Base-by-base conservation (phyloP, 1,140 invertebrate species). In the Ceratina japonica region DNA sequence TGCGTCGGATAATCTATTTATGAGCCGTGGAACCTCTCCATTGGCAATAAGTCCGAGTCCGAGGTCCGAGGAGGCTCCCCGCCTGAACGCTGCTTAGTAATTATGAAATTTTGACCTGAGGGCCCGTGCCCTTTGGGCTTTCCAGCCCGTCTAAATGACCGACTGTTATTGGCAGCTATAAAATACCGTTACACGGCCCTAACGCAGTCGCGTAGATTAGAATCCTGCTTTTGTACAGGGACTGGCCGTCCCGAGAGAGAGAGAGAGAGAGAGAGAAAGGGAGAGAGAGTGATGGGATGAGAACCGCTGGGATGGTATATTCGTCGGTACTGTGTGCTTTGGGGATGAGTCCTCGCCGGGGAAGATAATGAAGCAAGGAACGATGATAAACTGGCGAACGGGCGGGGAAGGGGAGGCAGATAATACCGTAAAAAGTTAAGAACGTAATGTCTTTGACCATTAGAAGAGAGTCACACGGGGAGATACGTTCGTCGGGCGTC, bases 361-460 rank as follows among this genome's bases (percentile, higher is more conserved):
- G 13, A 72, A 84, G 81, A 84, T 83, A 84, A 80, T 76, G 54
- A 75, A 79, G 2, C 44, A 49, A 74, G 69, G 69, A 79, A 75
- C 70, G 82, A 84, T 61, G 81, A 84, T 84, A 83, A 84, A 84
- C 56, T 8, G 68, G 7, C 81, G 51, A 18, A 12, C 15, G 22
- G 22, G 24, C 2, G 18, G 52, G 24, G 18, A 15, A 56, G 13
- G 24, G 69, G 69, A 70, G 22, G 10, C 1, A 71, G 82, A 84
- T 84, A 83, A 80, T 83, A 61, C 71, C 52, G 49, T 80, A 63
- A 84, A 84, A 84, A 83, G 62, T 83, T 75, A 83, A 54, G 54
- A 83, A 84, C 31, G 79, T 79, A 74, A 82, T 82, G 75, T 79
- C 70, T 59, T 79, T 58, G 54, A 52, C 64, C 82, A 79, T 79